Base-by-base conservation (phyloP, 1,140 invertebrate species). In the Ceratina japonica region DNA sequence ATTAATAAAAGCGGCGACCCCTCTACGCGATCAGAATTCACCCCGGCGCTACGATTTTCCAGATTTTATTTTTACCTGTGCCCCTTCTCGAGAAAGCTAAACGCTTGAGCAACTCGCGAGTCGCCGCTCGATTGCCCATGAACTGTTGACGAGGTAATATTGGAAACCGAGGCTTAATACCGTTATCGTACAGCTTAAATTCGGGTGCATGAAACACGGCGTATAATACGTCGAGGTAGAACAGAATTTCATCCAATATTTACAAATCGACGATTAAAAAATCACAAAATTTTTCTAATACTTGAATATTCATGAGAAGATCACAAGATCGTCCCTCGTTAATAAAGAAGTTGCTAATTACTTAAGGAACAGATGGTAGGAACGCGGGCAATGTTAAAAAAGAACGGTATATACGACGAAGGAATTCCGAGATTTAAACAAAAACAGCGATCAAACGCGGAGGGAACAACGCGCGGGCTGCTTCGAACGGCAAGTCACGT, bases 1-100 rank as follows among this genome's bases (percentile, higher is more conserved):
- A 77, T 77, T 77, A 77, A 77, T 77, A 77, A 77, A 70, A 49
- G 66, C 63, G 58, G 44, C 24, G 44, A 18, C 63, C 22, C 27
- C 52, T 22, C 27, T 59, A 15, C 31, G 31, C 56, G 16, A 22
- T 44, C 72, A 27, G 72, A 74, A 74, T 64, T 59, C 37, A 68
- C 52, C 51, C 20, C 73, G 12, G 20, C 0, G 5, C 16, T 51
- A 1, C 20, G 16, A 31, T 58, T 68, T 22, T 63, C 73, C 18
- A 52, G 18, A 18, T 27, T 64, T 64, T 64, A 74, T 64, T 74
- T 74, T 64, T 74, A 74, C 44, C 52, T 27, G 51, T 20, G 7
- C 13, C 24, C 7, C 49, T 37, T 13, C n/a, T 22, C 10, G 3
- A 5, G 2, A 16, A 0, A 15, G 61, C n/a, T n/a, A 64, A 44